A percentile compares a stretch with the other conserved stretches of the same genome.
Conservation (phyloP, 2,888 invertebrate species). For the Thera obeliscata region DNA sequence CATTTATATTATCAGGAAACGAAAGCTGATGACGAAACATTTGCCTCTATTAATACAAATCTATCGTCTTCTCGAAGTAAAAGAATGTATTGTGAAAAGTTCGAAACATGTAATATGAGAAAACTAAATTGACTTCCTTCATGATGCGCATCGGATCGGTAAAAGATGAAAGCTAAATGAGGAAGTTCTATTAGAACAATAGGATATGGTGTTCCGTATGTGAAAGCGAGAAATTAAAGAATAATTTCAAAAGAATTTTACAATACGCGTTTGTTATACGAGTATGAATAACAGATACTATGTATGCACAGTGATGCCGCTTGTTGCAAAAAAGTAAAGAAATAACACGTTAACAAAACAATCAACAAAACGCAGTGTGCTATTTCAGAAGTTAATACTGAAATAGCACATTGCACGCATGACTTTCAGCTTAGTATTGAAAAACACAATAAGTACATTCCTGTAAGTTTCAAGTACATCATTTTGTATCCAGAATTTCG, state of each 20-base stretch:
- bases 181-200: constrained; percentile 36
- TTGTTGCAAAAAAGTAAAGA: not conserved
- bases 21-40: not conserved
- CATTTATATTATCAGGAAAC: not conserved
- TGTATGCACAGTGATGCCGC: not conserved
- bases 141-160: constrained; percentile 35
- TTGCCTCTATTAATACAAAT: not conserved
- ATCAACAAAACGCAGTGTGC: constrained; percentile 3
- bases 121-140: constrained; percentile 25
- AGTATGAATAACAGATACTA: not conserved
- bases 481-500: not conserved
- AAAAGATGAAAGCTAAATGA: constrained; percentile 38
- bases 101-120: constrained; percentile 9
- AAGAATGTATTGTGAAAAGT: constrained; percentile 10
- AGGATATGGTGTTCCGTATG: constrained; percentile 29
- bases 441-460: no score
- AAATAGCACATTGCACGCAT: constrained; percentile 1
- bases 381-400: not conserved
- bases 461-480: not conserved
- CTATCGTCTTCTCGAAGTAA: not conserved
- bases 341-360: not conserved
- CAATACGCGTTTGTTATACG: constrained; percentile 1
- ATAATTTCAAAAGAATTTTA: constrained; percentile 18
- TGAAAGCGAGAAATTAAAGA: constrained; percentile 8
- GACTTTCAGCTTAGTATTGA: not conserved